Base-by-base conservation (phyloP, 92 coral and sea anemone species). In the Porites rus region DNA sequence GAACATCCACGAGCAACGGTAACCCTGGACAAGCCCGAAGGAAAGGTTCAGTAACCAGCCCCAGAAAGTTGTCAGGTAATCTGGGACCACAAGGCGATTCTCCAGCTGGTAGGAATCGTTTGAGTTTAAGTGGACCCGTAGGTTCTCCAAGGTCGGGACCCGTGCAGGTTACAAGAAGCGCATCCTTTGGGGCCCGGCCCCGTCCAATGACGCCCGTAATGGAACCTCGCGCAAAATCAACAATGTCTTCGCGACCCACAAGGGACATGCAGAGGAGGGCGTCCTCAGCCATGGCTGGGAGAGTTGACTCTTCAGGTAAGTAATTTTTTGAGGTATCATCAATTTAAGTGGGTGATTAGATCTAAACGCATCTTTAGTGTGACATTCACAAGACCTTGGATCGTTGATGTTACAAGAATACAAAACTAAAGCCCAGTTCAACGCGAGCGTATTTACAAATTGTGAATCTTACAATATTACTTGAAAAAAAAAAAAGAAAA, bases 171-270 rank as follows among this genome's bases (percentile, higher is more conserved):
- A 88, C 78, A 58, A 90, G 93, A 22, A 88, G 92, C 43, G 86
- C 93, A 18, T 89, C 95, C 5, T 92, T 92, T 83, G 95, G 89
- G 31, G 83, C 88, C 66, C 65, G 88, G 18, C 88, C 92, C 7
- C 76, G 92, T 24, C 67, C 85, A 8, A 20, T 74, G 87, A n/a
- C 63, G 51, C 80, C 87, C 28, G 79, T 83, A 13, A 74, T 74
- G 72, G 87, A 83, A 28, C 80, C 87, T 50, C 87, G 87, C 53
- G 62, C 87, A 1, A 83, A 66, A 43, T 64, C 87, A 9, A 51
- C 51, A 74, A 80, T 46, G 53, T 70, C 56, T 58, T 70, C 77
- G 6, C 20, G 69, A 11, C 87, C 78, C 46, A 17, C 72, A 17
- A 65, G 74, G 50, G 87, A 83, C 17, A 50, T 71, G 13, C 87